Evolutionary conservation across 2,113 vertebrate genomes (phyloP).

Genomic region (Pampusana beccarii): DNA sequence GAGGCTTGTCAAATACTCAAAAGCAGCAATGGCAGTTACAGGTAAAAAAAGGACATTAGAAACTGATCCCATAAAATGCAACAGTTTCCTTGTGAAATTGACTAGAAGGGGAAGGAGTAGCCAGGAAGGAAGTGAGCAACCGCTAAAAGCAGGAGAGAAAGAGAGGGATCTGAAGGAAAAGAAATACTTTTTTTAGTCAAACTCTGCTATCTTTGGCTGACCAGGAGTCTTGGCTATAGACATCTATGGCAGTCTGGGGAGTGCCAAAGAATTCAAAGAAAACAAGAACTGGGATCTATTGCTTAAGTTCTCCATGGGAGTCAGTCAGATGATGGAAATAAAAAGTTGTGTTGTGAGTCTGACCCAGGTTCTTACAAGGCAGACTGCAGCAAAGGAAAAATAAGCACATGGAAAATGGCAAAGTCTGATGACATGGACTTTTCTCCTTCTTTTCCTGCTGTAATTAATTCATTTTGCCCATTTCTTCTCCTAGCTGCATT

Average conservation of each 20-base stretch:
- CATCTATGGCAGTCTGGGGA: slow-evolving; percentile 3
- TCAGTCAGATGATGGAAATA: slow-evolving; percentile 59
- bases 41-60: neutral
- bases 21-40: neutral
- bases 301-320: slow-evolving; percentile 43
- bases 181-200: neutral
- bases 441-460: slow-evolving; percentile 2
- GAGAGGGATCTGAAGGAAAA: neutral
- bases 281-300: slow-evolving; percentile 44
- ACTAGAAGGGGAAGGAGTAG: neutral
- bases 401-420: slow-evolving; percentile 16
- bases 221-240: neutral
- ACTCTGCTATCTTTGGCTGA: slow-evolving; percentile 59
- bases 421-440: neutral
- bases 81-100: neutral
- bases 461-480: neutral
- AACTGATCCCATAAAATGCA: neutral
- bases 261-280: slow-evolving; percentile 50
- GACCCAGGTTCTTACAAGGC: slow-evolving; percentile 10
- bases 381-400: slow-evolving; percentile 17
- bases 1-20: neutral
- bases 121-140: slow-evolving; percentile 16
- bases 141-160: neutral
- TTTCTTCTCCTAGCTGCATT: neutral
- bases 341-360: slow-evolving; percentile 16